Evolutionary conservation across 2,888 invertebrate genomes (phyloP).

Genomic region (Bruchidius siliquastri): DNA sequence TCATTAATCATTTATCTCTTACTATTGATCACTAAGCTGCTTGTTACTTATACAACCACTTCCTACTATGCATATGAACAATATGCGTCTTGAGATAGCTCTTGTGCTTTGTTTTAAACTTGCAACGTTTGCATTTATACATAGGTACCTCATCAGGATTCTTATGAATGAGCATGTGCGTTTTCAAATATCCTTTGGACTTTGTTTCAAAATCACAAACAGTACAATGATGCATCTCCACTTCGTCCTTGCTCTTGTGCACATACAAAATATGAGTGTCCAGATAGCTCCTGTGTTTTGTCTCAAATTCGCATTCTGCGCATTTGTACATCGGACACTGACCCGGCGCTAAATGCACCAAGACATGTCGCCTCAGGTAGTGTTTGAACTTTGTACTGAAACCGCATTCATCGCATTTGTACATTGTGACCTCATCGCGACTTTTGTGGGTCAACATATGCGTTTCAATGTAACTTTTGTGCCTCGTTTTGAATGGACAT

Average conservation of each 20-base stretch:
- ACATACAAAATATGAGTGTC: slow-evolving; percentile 23
- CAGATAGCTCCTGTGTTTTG: slow-evolving; percentile 25
- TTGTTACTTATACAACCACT: slow-evolving; percentile 12
- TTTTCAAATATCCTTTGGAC: slow-evolving; percentile 26
- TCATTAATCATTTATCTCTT: too few species aligned
- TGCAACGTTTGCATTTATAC: slow-evolving; percentile 25
- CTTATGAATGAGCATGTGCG: slow-evolving; percentile 25
- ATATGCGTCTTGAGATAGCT: slow-evolving; percentile 26
- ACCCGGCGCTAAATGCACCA: slow-evolving; percentile 20
- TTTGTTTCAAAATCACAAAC: slow-evolving; percentile 25
- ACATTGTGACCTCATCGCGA: slow-evolving; percentile 23
- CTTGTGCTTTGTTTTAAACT: slow-evolving; percentile 25
- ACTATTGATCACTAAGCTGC: neutral
- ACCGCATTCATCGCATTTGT: slow-evolving; percentile 21
- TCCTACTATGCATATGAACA: slow-evolving; percentile 20
- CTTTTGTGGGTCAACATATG: slow-evolving; percentile 26
- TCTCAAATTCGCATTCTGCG: slow-evolving; percentile 23
- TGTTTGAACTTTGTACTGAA: slow-evolving; percentile 25
- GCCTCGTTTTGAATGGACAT: slow-evolving; percentile 24
- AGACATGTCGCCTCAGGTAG: slow-evolving; percentile 25
- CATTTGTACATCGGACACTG: slow-evolving; percentile 25
- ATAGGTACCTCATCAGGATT: slow-evolving; percentile 23
- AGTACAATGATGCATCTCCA: slow-evolving; percentile 22
- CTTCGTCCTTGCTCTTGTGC: slow-evolving; percentile 21
- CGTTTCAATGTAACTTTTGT: slow-evolving; percentile 26